phyloP scores from a whole-genome alignment of 2,888 invertebrate species.

The Tachystola acroxantha region DNA sequence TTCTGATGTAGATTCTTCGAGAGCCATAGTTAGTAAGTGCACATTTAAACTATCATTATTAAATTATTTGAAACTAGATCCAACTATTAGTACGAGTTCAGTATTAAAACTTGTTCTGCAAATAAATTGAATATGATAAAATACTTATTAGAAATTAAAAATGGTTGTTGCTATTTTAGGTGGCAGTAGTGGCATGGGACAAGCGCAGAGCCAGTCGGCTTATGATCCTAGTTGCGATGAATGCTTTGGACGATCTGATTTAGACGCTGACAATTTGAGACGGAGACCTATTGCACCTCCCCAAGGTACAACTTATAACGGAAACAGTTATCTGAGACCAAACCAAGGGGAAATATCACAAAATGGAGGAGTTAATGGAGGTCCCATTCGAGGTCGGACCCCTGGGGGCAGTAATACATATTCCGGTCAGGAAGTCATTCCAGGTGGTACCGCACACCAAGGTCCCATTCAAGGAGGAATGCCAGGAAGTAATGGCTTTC shows the following conservation, averaged over 20 bases:
- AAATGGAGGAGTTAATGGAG: slow-evolving; percentile 16
- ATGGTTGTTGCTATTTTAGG: slow-evolving; percentile 77
- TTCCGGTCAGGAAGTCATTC: background rate
- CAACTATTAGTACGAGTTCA: no score
- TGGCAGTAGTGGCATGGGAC: slow-evolving; percentile 91
- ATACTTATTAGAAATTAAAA: no score
- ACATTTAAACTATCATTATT: no score
- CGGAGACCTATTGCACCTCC: background rate
- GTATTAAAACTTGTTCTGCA: no score
- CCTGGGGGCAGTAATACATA: background rate
- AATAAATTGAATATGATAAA: no score
- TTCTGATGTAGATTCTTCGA: slow-evolving; percentile 83
- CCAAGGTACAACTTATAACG: slow-evolving; percentile 4
- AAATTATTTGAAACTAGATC: no score
- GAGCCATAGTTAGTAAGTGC: slow-evolving; percentile 86
- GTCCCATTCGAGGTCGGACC: slow-evolving; percentile 13
- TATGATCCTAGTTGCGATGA: slow-evolving; percentile 83
- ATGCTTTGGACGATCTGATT: slow-evolving; percentile 62
- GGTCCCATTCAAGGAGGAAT: slow-evolving; percentile 5
- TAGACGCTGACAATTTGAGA: slow-evolving; percentile 36
- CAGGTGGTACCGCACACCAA: background rate
- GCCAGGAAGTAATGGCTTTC: slow-evolving; percentile 1
- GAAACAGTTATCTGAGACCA: slow-evolving; percentile 5
- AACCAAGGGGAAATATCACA: slow-evolving; percentile 6
- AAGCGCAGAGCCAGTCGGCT: slow-evolving; percentile 91